phyloP scores from a whole-genome alignment of 2,888 invertebrate genomes.

The Drosophila nr. medialis region DNA sequence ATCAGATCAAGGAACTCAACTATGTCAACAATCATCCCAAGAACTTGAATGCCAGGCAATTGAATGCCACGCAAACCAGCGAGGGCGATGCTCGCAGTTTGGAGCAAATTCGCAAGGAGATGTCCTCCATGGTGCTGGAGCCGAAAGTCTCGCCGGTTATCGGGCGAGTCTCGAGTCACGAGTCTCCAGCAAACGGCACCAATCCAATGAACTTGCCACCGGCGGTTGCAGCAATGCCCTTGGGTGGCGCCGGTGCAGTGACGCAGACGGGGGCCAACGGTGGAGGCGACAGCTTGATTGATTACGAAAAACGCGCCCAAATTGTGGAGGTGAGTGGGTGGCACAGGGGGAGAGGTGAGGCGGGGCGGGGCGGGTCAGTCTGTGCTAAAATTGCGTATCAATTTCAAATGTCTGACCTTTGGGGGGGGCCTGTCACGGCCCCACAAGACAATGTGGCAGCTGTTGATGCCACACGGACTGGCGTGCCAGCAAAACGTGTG shows the following conservation, averaged over 20 bases:
- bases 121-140: conserved; percentile 45
- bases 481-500: conserved; percentile 12
- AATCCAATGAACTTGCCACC: background rate
- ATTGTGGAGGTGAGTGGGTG: conserved; percentile 83
- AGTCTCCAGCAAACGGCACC: conserved; percentile 15
- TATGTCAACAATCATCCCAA: conserved; percentile 83
- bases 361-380: background rate
- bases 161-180: conserved; percentile 42
- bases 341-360: background rate
- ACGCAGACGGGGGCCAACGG: conserved; percentile 19
- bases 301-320: conserved; percentile 83
- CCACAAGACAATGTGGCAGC: conserved; percentile 40
- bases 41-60: conserved; percentile 69
- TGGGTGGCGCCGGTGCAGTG: conserved; percentile 31
- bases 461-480: conserved; percentile 39
- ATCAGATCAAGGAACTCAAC: conserved; percentile 78
- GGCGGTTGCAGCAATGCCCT: conserved; percentile 38
- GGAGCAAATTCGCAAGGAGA: conserved; percentile 59
- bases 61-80: conserved; percentile 29
- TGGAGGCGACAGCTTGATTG: conserved; percentile 65
- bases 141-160: conserved; percentile 54
- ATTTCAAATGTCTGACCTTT: conserved; percentile 55
- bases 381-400: conserved; percentile 44
- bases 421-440: conserved; percentile 35
- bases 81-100: conserved; percentile 44